Evolutionary conservation across 2,888 invertebrate genomes (phyloP).

Genomic region (Amphipoea oculea): DNA sequence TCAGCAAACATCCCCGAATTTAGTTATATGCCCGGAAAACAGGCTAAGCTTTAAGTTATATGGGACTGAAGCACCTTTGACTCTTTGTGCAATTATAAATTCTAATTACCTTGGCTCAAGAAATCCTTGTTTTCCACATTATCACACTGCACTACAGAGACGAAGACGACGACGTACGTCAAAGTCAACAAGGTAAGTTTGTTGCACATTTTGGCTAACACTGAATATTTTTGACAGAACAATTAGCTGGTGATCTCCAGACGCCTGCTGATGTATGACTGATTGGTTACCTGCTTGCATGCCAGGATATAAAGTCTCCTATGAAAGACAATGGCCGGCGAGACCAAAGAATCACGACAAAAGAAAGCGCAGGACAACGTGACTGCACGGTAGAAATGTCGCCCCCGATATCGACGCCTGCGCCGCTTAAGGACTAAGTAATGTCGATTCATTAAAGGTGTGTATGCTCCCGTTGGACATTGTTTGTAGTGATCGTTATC

Average conservation of each 20-base stretch:
- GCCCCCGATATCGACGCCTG: conserved; percentile 81
- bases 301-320: conserved; percentile 89
- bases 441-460: conserved; percentile 84
- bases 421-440: conserved; percentile 79
- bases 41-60: background rate
- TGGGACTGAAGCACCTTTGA: too few relatives aligned
- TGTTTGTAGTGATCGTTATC: conserved; percentile 80
- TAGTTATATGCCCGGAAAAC: background rate
- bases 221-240: conserved; percentile 59
- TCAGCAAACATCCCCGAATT: background rate
- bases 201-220: conserved; percentile 79
- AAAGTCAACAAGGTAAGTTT: conserved; percentile 82
- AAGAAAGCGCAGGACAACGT: conserved; percentile 89
- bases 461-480: conserved; percentile 80
- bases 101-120: conserved; percentile 78
- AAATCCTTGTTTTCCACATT: conserved; percentile 74
- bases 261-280: conserved; percentile 82
- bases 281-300: conserved; percentile 79
- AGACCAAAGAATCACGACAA: conserved; percentile 84
- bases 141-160: conserved; percentile 82
- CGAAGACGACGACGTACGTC: conserved; percentile 81
- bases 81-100: background rate
- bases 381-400: conserved; percentile 85
- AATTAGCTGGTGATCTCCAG: conserved; percentile 73
- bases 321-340: conserved; percentile 85